Evolutionary conservation across 92 coral and sea anemone species (phyloP), one percentile per base, ranked within the genome.

Genomic region (Phenganax marumi): DNA sequence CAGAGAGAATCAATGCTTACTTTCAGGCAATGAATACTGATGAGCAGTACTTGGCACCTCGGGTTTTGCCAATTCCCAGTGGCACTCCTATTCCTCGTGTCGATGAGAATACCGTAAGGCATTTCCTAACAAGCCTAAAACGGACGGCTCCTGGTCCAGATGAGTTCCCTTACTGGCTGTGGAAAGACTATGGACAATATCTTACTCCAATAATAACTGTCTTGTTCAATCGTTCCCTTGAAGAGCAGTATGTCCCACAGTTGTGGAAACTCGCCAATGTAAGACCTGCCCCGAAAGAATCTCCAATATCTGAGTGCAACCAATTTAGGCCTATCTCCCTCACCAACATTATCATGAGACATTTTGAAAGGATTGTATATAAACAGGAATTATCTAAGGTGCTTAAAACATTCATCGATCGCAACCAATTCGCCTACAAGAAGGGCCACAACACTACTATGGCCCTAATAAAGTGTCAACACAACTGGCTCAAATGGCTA

Each of bases 21-120:
- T 82, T 86, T 63, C 84, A 81, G 76, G 52, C 57, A 52, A 81
- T 85, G 46, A 89, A 82, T 26, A 69, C 91, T 7, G 84, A 87
- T 54, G 54, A 58, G 8, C 76, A 82, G 60, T 82, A 87, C 65
- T 25, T 8, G 62, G 69, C 87, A 12, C 89, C 91, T 46, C 57
- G 82, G 56, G 77, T 72, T 17, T 10, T 82, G 49, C 70, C 26
- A 48, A 82, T 88, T 48, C 86, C 86, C 25, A 8, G 57, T 14
- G 84, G 84, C 19, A 75, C 80, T 46, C 57, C 68, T 56, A 23
- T 86, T 52, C 86, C 89, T 10, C 51, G 48, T 7, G 50, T 75
- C 26, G 55, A 70, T 23, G 66, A 22, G 10, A 75, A 19, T 53
- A 26, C 10, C 49, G 87, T 83, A 11, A 64, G 79, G 50, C 86